These are phyloP conservation scores for Cardiocondyla obscurior DNA, from an alignment of 1,140 invertebrate genomes.

Conservation along the genomic window DNA sequence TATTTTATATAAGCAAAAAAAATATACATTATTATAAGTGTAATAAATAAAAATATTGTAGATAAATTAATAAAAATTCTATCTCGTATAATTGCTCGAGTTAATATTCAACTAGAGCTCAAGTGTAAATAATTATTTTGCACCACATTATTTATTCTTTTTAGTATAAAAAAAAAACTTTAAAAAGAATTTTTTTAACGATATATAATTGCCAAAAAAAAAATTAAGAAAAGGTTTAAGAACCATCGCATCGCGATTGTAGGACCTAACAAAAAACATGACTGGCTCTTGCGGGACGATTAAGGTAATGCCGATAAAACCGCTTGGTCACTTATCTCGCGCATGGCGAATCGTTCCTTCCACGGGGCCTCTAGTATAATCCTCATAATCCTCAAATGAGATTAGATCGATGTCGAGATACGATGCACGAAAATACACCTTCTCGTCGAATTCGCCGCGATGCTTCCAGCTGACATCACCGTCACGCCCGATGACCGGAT, in stretches of 20 bases:
- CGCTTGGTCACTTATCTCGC: constrained; percentile 56
- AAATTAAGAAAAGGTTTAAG: constrained; percentile 8
- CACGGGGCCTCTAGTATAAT: constrained; percentile 16
- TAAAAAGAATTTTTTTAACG: too few species aligned
- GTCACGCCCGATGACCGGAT: background rate
- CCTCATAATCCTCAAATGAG: constrained; percentile 46
- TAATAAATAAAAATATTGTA: too few species aligned
- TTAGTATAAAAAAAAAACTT: too few species aligned
- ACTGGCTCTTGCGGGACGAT: constrained; percentile 13
- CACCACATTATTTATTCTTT: too few species aligned
- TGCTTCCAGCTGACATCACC: constrained; percentile 19
- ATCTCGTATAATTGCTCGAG: background rate
- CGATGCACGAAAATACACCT: constrained; percentile 16
- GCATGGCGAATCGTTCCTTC: constrained; percentile 49
- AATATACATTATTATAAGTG: background rate
- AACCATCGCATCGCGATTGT: background rate
- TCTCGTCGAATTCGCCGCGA: constrained; percentile 25
- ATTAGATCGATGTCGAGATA: constrained; percentile 55
- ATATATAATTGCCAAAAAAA: too few species aligned
- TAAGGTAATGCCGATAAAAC: constrained; percentile 51
- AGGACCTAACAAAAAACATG: constrained; percentile 28
- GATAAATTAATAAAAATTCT: too few species aligned
- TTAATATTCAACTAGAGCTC: background rate
- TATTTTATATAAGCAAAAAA: background rate
- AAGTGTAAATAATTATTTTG: constrained; percentile 21